These are phyloP conservation scores for Caenorhabditis sp. DNA, from an alignment of 2,888 invertebrate genomes.

Conservation along the genomic window DNA sequence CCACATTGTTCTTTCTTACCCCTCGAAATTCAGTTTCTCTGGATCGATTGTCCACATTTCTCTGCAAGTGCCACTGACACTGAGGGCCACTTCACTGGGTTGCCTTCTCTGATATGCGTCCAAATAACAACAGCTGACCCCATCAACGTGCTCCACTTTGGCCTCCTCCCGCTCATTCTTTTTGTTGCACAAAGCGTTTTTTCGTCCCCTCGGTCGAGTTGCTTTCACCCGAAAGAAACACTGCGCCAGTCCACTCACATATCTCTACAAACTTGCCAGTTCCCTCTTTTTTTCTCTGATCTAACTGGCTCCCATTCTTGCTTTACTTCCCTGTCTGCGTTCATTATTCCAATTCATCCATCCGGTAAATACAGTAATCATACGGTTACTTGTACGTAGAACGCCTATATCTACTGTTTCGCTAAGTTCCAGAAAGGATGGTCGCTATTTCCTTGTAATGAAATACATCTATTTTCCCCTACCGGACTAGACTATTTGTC, in stretches of 20 bases:
- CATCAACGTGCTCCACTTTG: constrained; percentile 38
- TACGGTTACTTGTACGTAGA: too few species aligned
- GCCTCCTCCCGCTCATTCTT: constrained; percentile 38
- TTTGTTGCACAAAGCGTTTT: constrained; percentile 54
- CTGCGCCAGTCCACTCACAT: constrained; percentile 4
- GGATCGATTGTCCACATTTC: neutral
- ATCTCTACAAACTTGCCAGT: neutral
- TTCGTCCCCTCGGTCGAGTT: constrained; percentile 15
- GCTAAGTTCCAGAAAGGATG: too few species aligned
- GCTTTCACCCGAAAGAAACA: constrained; percentile 31
- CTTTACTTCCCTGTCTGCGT: neutral
- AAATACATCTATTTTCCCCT: too few species aligned
- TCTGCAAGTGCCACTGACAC: neutral
- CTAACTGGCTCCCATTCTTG: neutral
- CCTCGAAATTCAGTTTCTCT: neutral
- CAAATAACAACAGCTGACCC: constrained; percentile 63
- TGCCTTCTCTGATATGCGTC: constrained; percentile 23
- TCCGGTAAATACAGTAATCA: too few species aligned
- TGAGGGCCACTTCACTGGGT: constrained; percentile 5
- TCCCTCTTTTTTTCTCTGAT: neutral
- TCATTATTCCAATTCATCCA: too few species aligned
- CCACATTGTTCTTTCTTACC: neutral
- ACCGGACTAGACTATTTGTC: neutral
- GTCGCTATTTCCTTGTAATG: too few species aligned
- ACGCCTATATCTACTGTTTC: neutral